phyloP scores from a whole-genome alignment of 2,797 vertebrate species.

The Megaceryle alcyon region DNA sequence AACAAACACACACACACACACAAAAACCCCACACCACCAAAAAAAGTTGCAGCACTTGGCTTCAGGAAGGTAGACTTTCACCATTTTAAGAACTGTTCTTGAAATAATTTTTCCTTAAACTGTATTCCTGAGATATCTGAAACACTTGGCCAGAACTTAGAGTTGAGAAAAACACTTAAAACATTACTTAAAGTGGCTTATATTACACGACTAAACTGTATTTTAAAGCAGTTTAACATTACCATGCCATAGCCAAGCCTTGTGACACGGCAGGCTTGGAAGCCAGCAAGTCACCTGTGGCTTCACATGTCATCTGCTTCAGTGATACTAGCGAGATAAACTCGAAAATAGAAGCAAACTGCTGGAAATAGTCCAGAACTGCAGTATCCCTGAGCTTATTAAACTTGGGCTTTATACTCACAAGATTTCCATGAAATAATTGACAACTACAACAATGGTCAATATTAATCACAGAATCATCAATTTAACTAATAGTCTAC shows the following conservation, averaged over 20 bases:
- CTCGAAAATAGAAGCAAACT: not conserved
- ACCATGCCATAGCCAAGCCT: not conserved
- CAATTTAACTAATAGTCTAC: not conserved
- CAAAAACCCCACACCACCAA: not conserved
- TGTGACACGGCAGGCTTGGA: not conserved
- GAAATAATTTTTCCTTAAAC: not conserved
- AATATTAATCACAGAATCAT: not conserved
- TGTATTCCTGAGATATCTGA: not conserved
- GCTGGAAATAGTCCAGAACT: not conserved
- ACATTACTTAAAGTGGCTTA: not conserved
- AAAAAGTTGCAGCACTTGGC: not conserved
- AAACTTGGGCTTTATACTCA: not conserved
- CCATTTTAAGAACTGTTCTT: not conserved
- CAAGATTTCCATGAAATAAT: not conserved
- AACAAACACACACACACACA: not conserved
- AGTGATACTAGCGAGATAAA: not conserved
- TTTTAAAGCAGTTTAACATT: not conserved
- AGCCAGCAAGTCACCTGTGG: not conserved
- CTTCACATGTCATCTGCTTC: not conserved
- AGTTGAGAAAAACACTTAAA: not conserved
- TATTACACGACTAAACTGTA: not conserved
- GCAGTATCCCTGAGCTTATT: not conserved
- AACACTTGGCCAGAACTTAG: not conserved
- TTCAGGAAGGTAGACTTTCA: not conserved
- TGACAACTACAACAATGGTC: not conserved